These are phyloP conservation scores for Archegozetes longisetosus DNA, from an alignment of 1,140 invertebrate species.

Conservation along the genomic window DNA sequence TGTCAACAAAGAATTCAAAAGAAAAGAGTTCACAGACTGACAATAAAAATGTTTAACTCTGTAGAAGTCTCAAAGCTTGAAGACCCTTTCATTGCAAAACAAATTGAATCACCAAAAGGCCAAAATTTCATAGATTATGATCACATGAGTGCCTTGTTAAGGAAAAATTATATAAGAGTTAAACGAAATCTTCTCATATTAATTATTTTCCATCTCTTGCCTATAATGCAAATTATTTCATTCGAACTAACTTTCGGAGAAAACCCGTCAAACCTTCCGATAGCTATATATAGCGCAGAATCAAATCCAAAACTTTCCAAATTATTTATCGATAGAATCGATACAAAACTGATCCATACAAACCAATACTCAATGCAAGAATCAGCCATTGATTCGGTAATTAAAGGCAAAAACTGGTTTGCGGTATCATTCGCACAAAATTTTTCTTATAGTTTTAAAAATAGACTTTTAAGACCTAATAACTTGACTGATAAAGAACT, in stretches of 20 bases:
- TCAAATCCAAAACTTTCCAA: neutral
- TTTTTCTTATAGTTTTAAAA: constrained; percentile 4
- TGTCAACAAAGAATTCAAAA: constrained; percentile 32
- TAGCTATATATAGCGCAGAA: constrained; percentile 73
- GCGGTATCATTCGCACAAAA: constrained; percentile 6
- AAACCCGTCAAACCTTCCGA: constrained; percentile 59
- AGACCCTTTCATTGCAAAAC: neutral
- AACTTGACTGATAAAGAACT: constrained; percentile 4
- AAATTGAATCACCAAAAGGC: neutral
- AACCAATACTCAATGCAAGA: neutral
- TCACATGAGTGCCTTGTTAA: constrained; percentile 10
- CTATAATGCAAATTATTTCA: constrained; percentile 76
- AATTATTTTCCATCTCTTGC: constrained; percentile 77
- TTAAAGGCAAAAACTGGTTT: neutral
- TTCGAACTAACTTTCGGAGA: constrained; percentile 86
- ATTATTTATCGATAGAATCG: neutral
- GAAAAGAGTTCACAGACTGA: neutral
- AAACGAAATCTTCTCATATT: constrained; percentile 38
- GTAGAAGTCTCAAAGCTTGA: neutral
- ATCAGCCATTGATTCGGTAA: constrained; percentile 7
- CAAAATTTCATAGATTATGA: constrained; percentile 3
- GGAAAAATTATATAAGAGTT: constrained; percentile 17
- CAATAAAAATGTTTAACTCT: neutral
- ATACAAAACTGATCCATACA: neutral
- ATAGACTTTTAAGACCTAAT: neutral